Base-by-base conservation (phyloP, 2,888 invertebrate species). In the Norana najaformis region DNA sequence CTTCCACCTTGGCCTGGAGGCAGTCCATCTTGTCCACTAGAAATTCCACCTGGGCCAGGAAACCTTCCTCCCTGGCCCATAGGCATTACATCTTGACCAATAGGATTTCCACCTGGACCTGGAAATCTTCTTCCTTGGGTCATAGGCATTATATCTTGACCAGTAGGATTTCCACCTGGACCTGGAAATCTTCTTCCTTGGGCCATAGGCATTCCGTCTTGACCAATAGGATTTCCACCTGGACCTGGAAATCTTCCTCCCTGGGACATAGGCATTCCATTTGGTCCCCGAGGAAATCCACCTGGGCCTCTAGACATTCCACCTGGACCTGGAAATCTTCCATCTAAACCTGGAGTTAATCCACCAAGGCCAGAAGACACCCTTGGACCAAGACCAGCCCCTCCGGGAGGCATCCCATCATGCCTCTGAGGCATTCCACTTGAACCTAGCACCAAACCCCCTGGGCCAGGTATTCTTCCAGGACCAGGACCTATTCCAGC, bases 391-490 rank as follows among this genome's bases (percentile, higher is more conserved):
- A 85, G 35, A 36, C 23, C 37, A 23, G 85, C 5, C 23, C 85
- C 85, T 85, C 85, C 37, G 14, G 85, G 37, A 36, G 85, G 85
- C 85, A 85, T 36, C 37, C 85, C 35, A 85, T 85, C 37, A 85
- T 34, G 85, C 18, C 37, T 37, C 85, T 85, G 36, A 36, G 85
- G 85, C 85, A 85, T 23, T 36, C 36, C 85, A 37, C 85, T 85
- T 85, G 85, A 23, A 85, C 85, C 85, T 6, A 35, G 36, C 36
- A 23, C 37, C 85, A 85, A 35, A 35, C 85, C 85, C 30, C 36
- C 37, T 13, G 85, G 85, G 8, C 85, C 85, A 69, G 69, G n/a
- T 35, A 85, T 85, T 37, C 35, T 85, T 85, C 85, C 85, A 85
- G 85, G 34, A 37, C 85, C 85, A 85, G 37, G 23, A 35, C 35